A percentile compares a stretch with the other conserved stretches of the same genome.
Evolutionary conservation across 2,797 vertebrate genomes (phyloP).

Genomic region (Anniella stebbinsi): DNA sequence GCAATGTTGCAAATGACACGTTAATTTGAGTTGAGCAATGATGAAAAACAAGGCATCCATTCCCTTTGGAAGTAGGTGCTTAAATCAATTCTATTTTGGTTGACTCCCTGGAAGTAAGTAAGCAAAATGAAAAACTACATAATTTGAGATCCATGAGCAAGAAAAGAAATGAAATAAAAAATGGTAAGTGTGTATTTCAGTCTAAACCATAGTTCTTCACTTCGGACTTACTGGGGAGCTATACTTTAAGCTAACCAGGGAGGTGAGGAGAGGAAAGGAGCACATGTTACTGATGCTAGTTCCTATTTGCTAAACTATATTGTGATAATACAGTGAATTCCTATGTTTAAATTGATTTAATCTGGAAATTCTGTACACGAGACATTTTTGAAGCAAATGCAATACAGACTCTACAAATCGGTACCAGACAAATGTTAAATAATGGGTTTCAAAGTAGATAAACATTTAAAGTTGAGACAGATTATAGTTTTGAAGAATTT

Average conservation of each 20-base stretch:
- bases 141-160: not conserved
- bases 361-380: too few relatives aligned
- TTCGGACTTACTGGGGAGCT: too few relatives aligned
- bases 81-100: not conserved
- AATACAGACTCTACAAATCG: not conserved
- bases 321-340: too few relatives aligned
- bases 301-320: too few relatives aligned
- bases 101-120: not conserved
- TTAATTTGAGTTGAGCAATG: slow-evolving; percentile 34
- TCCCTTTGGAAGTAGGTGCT: not conserved
- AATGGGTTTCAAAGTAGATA: not conserved
- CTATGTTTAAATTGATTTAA: not conserved
- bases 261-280: too few relatives aligned
- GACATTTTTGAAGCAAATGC: not conserved
- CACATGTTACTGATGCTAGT: too few relatives aligned
- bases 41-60: slow-evolving; percentile 11
- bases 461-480: not conserved
- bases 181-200: not conserved
- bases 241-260: too few relatives aligned
- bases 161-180: too few relatives aligned
- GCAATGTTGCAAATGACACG: not conserved
- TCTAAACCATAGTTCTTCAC: too few relatives aligned
- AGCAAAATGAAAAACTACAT: not conserved
- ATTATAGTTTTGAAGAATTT: not conserved
- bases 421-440: not conserved